Base-by-base conservation (phyloP, 2,888 invertebrate species). In the Hirudinaria manillensis region DNA sequence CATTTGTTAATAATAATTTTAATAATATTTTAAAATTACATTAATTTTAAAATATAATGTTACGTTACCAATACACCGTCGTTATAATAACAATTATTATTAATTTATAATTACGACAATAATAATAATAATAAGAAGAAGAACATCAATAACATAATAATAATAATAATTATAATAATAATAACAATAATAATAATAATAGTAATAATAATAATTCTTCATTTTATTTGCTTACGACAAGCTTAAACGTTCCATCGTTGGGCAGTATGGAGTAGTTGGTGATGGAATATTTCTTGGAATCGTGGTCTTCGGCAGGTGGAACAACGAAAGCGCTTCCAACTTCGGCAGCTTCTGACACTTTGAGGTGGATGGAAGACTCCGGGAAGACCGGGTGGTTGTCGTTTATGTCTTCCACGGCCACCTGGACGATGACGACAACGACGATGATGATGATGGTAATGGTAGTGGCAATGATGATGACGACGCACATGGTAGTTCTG, bases 371-470 rank as follows among this genome's bases (percentile, higher is more conserved):
- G n/a, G 27, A 27, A n/a, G 38, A 7, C 65, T 78, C 71, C 16
- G 78, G 78, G 67, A 80, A 80, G 19, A 55, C 38, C 21, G 80
- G 80, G 10, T 55, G 72, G 75, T 79, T 78, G 76, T 80, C 80
- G 68, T 80, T 80, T 27, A 74, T 45, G 72, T 80, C 80, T 13
- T 74, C 21, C 19, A 80, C 76, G 51, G 77, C 76, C 21, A 80
- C 75, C 68, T 73, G 55, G 53, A 76, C 45, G 21, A 32, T 61
- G 56, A 56, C 13, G 56, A 56, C 13, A 16, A 56, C 13, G 56
- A 56, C 13, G 56, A 56, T 56, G 56, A 56, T 56, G 56, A 56
- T 13, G 56, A 56, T 13, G 56, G 13, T 13, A 16, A 56, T 13
- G 65, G 38, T 65, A 72, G 65, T 38, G 72, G 70, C 21, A 70